Base-by-base conservation (phyloP, 1,140 invertebrate genomes). In the Teleogryllus occipitalis region DNA sequence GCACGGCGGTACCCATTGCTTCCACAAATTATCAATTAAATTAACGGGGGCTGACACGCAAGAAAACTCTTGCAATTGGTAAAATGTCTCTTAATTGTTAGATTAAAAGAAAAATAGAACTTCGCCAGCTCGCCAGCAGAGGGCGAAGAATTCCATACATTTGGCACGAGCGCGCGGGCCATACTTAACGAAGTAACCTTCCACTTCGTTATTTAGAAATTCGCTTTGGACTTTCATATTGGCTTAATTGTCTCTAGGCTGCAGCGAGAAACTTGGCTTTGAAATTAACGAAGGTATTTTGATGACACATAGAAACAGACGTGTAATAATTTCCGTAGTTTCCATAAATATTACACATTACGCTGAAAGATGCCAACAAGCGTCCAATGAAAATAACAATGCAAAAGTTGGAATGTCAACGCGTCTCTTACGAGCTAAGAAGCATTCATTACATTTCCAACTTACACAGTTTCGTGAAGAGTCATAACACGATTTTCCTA, bases 11-110 rank as follows among this genome's bases (percentile, higher is more conserved):
- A 39, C 27, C 27, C 27, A 39, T 18, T 65, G 10, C 54, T 14
- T 65, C 54, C 54, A 65, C 54, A 65, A 65, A 65, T 65, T 65
- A 65, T 65, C 54, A 65, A 65, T 65, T 65, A 65, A 65, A 65
- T 65, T 18, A 65, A 65, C 54, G 54, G 54, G 7, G 18, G 54
- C 54, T 65, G 54, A 65, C 54, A 65, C 54, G 54, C 10, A 18
- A 18, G 54, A 65, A 65, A 65, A 65, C 10, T 65, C 54, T 18
- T 7, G 10, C 10, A 65, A 65, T 65, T 65, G 54, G 54, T 14
- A 65, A 18, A 65, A 65, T 18, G 54, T 65, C 54, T 65, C 54
- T 65, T 65, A 65, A 65, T 65, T 14, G 54, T 65, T 65, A 65
- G 54, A 65, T 65, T 65, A 65, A 65, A 65, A 65, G 54, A 65